Conservation (phyloP, 2,888 invertebrate genomes). For the Nephrotoma flavescens region DNA sequence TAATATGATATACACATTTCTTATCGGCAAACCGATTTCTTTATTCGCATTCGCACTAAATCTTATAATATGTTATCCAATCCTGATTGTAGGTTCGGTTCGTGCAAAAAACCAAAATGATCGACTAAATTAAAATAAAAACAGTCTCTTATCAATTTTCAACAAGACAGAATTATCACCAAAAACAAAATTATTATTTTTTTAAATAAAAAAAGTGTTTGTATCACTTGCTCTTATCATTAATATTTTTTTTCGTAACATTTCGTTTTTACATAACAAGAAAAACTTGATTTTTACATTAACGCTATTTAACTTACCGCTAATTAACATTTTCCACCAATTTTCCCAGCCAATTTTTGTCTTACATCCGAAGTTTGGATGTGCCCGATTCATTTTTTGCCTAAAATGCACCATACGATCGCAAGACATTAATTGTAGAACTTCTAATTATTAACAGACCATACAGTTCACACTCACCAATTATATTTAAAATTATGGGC, state of each 20-base stretch:
- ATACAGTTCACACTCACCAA: conserved; percentile 31
- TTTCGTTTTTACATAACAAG: neutral
- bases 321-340: conserved; percentile 58
- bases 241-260: neutral
- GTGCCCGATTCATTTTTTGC: conserved; percentile 41
- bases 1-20: neutral
- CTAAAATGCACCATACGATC: conserved; percentile 14
- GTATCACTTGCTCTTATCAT: neutral
- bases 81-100: neutral
- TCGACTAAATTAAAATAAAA: neutral
- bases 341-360: conserved; percentile 54
- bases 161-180: neutral
- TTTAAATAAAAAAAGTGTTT: neutral
- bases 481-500: conserved; percentile 46
- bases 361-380: conserved; percentile 68
- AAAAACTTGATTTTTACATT: neutral
- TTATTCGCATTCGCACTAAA: neutral
- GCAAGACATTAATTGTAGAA: neutral
- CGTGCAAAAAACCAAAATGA: neutral
- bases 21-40: neutral
- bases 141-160: neutral
- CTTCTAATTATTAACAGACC: neutral
- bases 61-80: neutral
- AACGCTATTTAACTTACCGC: conserved; percentile 16
- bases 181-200: neutral